Base-by-base conservation (phyloP, 92 coral and sea anemone species). In the Umimayanthus chanpuru region DNA sequence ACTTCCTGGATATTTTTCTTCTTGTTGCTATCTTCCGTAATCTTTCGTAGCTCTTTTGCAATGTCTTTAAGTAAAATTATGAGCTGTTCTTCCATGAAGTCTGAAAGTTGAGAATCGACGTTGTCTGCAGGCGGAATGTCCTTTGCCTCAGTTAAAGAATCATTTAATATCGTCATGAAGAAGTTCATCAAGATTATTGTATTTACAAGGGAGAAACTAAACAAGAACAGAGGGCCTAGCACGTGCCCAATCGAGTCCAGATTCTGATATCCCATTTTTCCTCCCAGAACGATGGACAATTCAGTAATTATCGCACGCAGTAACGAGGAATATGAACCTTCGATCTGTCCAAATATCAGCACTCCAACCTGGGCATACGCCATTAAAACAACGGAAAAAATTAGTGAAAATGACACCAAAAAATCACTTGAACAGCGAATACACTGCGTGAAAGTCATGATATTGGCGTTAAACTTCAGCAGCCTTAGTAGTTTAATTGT, bases 291-390 rank as follows among this genome's bases (percentile, higher is more conserved):
- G n/a, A 82, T 82, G 32, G 76, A 40, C 7, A 70, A 28, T 29
- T 82, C 86, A 4, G 86, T 82, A 12, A 68, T 41, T 21, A 82
- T 0, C 3, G 86, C 86, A 43, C 86, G 76, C 25, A 82, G 14
- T n/a, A 82, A 1, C 3, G 86, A 82, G 4, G 53, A 58, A 15
- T 82, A 82, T 0, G 76, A 66, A 1, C 75, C 75, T 49, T 68
- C 86, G 18, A 49, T 82, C 39, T 82, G 86, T 9, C 86, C 86
- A 67, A 82, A 82, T 26, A 82, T 25, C 39, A 82, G 12, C 38
- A 82, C 86, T 14, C 86, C 86, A 43, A 82, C 76, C 14, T 82
- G 86, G 38, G 86, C 86, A 20, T 82, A 82, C 44, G 86, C 86
- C 76, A 82, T 82, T 25, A 82, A 72, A 26, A 82, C 76, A n/a